Percentiles rank a stretch among this genome's conserved stretches.
Evolutionary conservation across 2,888 invertebrate genomes (phyloP).

Genomic region (Chironomus riparius): DNA sequence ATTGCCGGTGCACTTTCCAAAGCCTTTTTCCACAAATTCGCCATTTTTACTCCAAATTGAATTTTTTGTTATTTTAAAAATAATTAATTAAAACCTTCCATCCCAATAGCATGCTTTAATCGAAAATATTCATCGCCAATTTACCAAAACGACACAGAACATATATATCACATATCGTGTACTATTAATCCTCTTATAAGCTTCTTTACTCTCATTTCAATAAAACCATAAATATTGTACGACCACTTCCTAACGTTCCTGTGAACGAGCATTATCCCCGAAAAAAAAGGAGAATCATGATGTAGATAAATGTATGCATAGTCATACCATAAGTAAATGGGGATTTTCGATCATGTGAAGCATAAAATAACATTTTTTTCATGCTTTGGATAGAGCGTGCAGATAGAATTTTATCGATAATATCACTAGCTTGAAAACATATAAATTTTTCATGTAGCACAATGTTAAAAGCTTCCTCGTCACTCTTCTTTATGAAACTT

Average conservation of each 20-base stretch:
- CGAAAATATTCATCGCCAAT: not conserved
- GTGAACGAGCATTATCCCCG: not conserved
- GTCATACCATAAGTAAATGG: not conserved
- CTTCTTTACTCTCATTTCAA: not conserved
- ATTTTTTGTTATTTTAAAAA: too few relatives aligned
- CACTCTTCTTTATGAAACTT: too few relatives aligned
- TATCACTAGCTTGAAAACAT: not conserved
- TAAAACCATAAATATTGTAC: not conserved
- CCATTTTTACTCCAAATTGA: too few relatives aligned
- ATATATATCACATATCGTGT: constrained; percentile 4
- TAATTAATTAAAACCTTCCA: too few relatives aligned
- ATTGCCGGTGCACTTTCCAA: too few relatives aligned
- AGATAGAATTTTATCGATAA: not conserved
- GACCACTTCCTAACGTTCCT: not conserved
- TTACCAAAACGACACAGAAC: not conserved
- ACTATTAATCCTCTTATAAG: not conserved
- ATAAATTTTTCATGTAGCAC: not conserved
- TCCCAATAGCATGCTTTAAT: too few relatives aligned
- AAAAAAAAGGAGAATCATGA: not conserved
- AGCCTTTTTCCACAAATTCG: too few relatives aligned
- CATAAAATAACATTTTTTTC: constrained; percentile 1
- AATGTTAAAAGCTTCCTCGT: not conserved
- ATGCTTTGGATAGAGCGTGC: not conserved
- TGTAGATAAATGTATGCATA: not conserved
- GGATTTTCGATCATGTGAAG: constrained; percentile 3